Evolutionary conservation across 2,888 invertebrate genomes (phyloP), one percentile per base, ranked within the genome.

Genomic region (Allygus modestus): DNA sequence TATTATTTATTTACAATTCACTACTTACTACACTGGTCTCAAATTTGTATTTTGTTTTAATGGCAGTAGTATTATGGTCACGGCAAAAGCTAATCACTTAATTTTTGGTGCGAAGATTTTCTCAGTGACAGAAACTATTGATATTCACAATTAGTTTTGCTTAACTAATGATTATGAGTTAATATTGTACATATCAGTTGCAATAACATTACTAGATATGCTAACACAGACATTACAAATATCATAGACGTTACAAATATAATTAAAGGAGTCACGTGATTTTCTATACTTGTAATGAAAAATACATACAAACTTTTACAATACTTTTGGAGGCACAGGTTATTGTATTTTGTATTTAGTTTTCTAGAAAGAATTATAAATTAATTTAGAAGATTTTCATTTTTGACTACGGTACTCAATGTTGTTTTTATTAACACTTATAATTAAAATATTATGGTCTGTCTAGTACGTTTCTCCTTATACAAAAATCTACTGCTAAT

Each of bases 1-100:
- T 26, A 31, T 65, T 65, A 31, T 65, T 31, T 65, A 65, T 65
- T 65, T 65, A 65, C 65, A 65, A 28, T 12, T 65, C 20, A 23
- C 65, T 65, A 65, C 65, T 58, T 28, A 65, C 17, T 65, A 28
- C n/a, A n/a, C 31, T 65, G 28, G 28, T 31, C 65, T 65, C 17
- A 20, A 58, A 9, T 31, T 65, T 65, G 31, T 65, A 31, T 28
- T 58, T 58, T 65, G 26, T 28, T 15, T 31, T 15, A n/a, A 23
- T 58, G 58, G 58, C 58, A 58, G 65, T 65, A 65, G 31, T 15
- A 28, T 28, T 15, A 12, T 65, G 65, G 65, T 28, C 65, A 17
- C 28, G 28, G 31, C 65, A 58, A 58, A 58, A 23, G 20, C 58
- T 58, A 58, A 7, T 31, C 28, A 31, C 28, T 20, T 58, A 23